Evolutionary conservation across 2,113 vertebrate species (phyloP), one percentile per base, ranked within the genome.

Genomic region (Cichladusa arquata): DNA sequence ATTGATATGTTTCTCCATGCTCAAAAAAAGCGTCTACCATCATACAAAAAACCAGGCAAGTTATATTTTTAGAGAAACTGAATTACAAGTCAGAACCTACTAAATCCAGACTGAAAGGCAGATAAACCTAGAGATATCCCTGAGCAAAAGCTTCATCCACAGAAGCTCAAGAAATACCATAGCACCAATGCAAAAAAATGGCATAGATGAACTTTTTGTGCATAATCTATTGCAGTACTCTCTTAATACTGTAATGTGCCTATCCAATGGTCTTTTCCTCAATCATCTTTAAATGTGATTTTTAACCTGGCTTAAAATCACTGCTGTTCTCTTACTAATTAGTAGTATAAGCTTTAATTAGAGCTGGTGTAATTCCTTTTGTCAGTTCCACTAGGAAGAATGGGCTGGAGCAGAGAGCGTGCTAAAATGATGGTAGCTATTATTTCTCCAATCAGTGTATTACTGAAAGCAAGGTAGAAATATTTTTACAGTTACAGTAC

Each of bases 381-480:
- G 62, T 89, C 73, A 54, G 29, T 88, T 90, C 12, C 12, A 1
- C n/a, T 36, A 48, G 76, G 74, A 96, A 81, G 38, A 28, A 86
- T 45, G 14, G 60, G 51, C 71, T 91, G 90, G 33, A 96, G 76
- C 19, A 92, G 51, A 70, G 34, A 47, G 48, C 4, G 0, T 90
- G 19, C 56, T 94, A 78, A 77, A 97, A 85, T 97, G 71, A 80
- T 80, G 34, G 48, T 44, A 19, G 13, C 60, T 95, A 85, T 95
- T 96, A 72, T 95, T 97, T 97, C 90, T 91, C 36, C 72, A 95
- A 91, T 95, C 96, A 93, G 9, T 29, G 17, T 71, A 70, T 86
- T 58, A n/a, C 53, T 64, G n/a, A 42, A 81, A 71, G 34, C 51
- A 54, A 94, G 14, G 31, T 53, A 44, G 42, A 92, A 88, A 31